Evolutionary conservation across 2,113 vertebrate species (phyloP).

Genomic region (Chloropsis cyanopogon): DNA sequence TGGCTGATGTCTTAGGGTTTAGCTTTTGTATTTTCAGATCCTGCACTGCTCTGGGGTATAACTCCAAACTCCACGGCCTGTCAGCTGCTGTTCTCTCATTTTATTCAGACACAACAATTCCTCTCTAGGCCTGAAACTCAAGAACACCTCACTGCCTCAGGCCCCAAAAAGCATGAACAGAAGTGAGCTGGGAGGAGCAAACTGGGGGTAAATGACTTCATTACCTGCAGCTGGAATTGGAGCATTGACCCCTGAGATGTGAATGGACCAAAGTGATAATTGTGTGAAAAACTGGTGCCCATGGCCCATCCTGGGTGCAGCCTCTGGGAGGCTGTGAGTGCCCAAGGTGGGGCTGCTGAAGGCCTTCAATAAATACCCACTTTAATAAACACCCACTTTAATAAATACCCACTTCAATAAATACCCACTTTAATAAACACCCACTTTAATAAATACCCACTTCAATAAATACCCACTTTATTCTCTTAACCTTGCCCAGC

Average conservation of each 20-base stretch:
- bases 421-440: neutral
- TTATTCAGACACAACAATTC: neutral
- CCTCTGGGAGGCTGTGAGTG: neutral
- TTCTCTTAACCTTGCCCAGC: neutral
- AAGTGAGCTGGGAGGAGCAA: neutral
- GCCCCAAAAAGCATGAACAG: neutral
- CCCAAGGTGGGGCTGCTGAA: neutral
- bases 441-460: neutral
- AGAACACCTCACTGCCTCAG: neutral
- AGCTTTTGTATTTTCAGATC: neutral
- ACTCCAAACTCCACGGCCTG: neutral
- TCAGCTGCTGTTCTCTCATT: neutral
- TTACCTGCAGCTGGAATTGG: neutral
- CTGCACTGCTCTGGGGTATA: neutral
- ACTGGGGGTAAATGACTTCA: neutral
- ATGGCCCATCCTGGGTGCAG: neutral
- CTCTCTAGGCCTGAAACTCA: neutral
- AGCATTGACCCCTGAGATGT: neutral
- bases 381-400: neutral
- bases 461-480: neutral
- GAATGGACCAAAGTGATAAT: rapidly evolving
- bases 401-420: neutral
- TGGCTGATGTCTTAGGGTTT: neutral
- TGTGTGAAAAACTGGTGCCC: neutral
- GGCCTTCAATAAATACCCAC: neutral